Conservation (phyloP, 1,140 invertebrate genomes). For the Pemphigus obesinymphae region DNA sequence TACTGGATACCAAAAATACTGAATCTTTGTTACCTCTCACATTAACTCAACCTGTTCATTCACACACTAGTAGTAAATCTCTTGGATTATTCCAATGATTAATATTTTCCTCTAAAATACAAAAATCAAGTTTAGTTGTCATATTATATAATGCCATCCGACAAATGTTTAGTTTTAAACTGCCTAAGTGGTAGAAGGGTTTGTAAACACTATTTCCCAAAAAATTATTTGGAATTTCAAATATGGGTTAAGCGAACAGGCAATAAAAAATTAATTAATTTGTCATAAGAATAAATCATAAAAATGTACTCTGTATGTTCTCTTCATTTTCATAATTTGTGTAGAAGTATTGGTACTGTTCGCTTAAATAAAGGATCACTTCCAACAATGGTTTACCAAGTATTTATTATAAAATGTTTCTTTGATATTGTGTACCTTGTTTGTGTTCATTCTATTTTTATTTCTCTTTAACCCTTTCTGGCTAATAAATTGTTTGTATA, state of each 20-base stretch:
- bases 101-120: no score
- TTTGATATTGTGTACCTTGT: no score
- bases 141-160: background rate
- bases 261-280: background rate
- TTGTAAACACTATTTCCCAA: background rate
- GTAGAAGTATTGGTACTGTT: background rate
- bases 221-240: background rate
- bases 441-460: no score
- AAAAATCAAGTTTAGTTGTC: no score
- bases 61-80: no score
- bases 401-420: background rate
- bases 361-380: background rate
- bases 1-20: conserved; percentile 70
- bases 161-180: background rate
- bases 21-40: conserved; percentile 71
- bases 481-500: background rate
- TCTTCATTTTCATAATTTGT: background rate
- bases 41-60: conserved; percentile 72
- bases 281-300: background rate
- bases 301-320: background rate
- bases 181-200: background rate
- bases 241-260: background rate
- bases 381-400: background rate
- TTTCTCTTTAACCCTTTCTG: no score
- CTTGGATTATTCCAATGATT: no score